These are phyloP conservation scores for Sympetrum striolatum DNA, from an alignment of 2,888 invertebrate genomes.

Conservation along the genomic window DNA sequence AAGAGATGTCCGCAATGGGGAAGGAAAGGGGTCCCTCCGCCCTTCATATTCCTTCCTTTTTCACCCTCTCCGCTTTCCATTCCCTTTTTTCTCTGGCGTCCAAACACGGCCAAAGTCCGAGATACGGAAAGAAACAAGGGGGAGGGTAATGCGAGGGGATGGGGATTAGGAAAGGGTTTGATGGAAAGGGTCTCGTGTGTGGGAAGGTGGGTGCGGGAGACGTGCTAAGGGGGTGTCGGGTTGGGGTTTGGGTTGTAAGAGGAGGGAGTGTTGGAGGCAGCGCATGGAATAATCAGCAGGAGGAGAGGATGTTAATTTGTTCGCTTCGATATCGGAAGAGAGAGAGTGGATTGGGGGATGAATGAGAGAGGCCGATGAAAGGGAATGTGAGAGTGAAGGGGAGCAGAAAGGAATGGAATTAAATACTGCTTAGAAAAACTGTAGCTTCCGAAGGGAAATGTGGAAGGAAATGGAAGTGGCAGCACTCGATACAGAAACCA, in stretches of 20 bases:
- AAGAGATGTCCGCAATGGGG: neutral
- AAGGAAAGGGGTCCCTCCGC: neutral
- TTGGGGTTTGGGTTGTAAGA: neutral
- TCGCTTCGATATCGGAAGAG: slow-evolving; percentile 6
- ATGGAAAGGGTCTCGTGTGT: neutral
- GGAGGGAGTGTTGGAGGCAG: neutral
- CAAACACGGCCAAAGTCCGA: neutral
- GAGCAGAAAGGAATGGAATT: neutral
- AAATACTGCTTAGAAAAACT: neutral
- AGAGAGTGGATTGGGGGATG: neutral
- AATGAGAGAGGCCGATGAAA: neutral
- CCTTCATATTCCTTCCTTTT: neutral
- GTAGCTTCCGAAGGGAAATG: neutral
- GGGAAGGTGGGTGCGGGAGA: neutral
- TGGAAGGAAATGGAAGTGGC: neutral
- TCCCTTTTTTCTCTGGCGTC: neutral
- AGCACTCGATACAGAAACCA: neutral
- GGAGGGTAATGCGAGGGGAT: neutral
- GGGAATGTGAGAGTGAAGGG: neutral
- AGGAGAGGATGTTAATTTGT: slow-evolving; percentile 17
- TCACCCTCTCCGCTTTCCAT: neutral
- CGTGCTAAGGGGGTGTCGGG: neutral
- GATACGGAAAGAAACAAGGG: neutral
- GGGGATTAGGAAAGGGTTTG: neutral
- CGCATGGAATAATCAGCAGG: neutral